phyloP scores from a whole-genome alignment of 2,888 invertebrate genomes.

The Philonicus albiceps region DNA sequence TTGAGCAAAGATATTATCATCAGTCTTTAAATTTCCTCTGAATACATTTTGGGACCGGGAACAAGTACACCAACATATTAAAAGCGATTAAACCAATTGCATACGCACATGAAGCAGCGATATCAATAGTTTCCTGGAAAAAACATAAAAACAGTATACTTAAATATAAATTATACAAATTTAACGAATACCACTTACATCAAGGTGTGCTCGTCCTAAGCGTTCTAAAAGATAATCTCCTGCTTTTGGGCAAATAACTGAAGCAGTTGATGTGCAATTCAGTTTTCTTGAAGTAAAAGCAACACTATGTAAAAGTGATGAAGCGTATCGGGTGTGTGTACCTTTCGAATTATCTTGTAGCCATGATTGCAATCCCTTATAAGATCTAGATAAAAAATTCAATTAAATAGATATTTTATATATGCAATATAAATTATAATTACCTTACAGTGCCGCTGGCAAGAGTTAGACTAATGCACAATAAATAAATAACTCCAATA shows the following conservation, averaged over 20 bases:
- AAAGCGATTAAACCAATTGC: constrained; percentile 81
- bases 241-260: constrained; percentile 60
- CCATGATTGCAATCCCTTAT: constrained; percentile 82
- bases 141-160: neutral
- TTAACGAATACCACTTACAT: constrained; percentile 53
- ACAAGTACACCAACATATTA: constrained; percentile 83
- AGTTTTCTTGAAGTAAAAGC: constrained; percentile 71
- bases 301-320: constrained; percentile 76
- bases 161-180: constrained; percentile 58
- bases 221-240: constrained; percentile 62
- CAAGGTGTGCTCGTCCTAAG: constrained; percentile 60
- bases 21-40: constrained; percentile 82
- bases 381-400: constrained; percentile 68
- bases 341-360: constrained; percentile 80
- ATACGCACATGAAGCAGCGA: constrained; percentile 84
- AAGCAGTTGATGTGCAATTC: constrained; percentile 64
- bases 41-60: constrained; percentile 84
- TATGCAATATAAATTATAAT: constrained; percentile 32
- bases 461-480: constrained; percentile 74
- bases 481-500: constrained; percentile 79
- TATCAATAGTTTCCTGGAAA: constrained; percentile 75
- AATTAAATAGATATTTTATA: neutral
- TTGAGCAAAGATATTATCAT: constrained; percentile 40
- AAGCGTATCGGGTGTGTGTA: constrained; percentile 81
- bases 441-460: constrained; percentile 83